Evolutionary conservation across 2,797 vertebrate species (phyloP), one percentile per base, ranked within the genome.

Genomic region (Thripadectes ignobilis): DNA sequence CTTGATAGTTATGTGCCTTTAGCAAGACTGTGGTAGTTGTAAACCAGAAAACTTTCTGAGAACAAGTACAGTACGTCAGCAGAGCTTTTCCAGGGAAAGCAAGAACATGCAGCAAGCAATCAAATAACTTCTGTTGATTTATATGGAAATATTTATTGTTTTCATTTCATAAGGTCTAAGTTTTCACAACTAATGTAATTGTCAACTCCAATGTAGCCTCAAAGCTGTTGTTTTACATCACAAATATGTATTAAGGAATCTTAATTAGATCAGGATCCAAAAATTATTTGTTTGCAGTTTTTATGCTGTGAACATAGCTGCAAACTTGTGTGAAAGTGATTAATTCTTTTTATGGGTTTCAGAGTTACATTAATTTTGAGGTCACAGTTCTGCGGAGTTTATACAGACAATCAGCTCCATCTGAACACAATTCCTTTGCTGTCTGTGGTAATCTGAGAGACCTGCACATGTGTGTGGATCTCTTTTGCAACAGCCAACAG

Each of bases 401-500:
- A 41, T 13, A 22, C 18, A 74, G 43, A 36, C 18, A 45, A 51
- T n/a, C 6, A 1, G 32, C 52, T 86, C 41, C 17, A 73, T 34
- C 8, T 57, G 51, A 77, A 65, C 26, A 65, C 4, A 74, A 26
- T 26, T 68, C 12, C 34, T 86, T 38, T 45, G 14, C 23, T 49
- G 8, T 22, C 30, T 69, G 2, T 38, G 16, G 12, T 45, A n/a
- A 32, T 52, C 34, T 69, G 16, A 30, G 43, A 80, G 48, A 73
- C 29, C 24, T 48, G 14, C 18, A 51, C 12, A 8, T 0, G 0
- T 27, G 7, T 29, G n/a, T 12, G 11, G 26, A 76, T 63, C 32
- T 45, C 34, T 73, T 87, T 38, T 63, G 45, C 23, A 85, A 85
- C 15, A 73, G 49, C 12, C 21, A 67, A 16, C 5, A 52, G 12